Evolutionary conservation across 1,140 invertebrate species (phyloP).

Genomic region (Sycobia sp.): DNA sequence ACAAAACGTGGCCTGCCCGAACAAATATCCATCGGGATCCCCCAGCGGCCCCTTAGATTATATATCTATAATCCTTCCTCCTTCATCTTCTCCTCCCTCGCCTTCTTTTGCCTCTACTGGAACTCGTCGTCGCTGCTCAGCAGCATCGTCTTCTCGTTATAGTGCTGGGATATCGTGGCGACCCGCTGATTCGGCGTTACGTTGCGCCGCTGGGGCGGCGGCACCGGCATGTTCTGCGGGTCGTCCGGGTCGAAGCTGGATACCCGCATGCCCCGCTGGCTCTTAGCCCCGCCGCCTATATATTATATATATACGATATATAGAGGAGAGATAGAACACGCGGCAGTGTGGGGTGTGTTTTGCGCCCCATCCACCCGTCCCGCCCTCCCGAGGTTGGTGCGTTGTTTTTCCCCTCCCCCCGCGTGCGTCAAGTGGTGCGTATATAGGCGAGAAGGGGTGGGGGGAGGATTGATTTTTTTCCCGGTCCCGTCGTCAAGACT

Average conservation of each 20-base stretch:
- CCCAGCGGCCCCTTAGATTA: too few relatives aligned
- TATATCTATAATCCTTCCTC: too few relatives aligned
- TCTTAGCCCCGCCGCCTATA: slow-evolving; percentile 66
- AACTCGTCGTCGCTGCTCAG: slow-evolving; percentile 97
- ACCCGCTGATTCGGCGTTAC: slow-evolving; percentile 67
- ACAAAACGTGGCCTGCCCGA: too few relatives aligned
- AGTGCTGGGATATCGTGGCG: slow-evolving; percentile 80
- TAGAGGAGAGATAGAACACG: background rate
- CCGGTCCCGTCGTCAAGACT: too few relatives aligned
- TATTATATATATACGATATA: too few relatives aligned
- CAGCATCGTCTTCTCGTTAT: slow-evolving; percentile 95
- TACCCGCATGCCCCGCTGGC: slow-evolving; percentile 69
- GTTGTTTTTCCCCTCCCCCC: background rate
- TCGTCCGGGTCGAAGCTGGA: slow-evolving; percentile 73
- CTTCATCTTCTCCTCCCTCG: background rate
- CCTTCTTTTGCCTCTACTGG: slow-evolving; percentile 67
- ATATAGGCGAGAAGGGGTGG: too few relatives aligned
- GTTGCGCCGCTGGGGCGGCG: slow-evolving; percentile 64
- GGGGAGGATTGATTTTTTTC: too few relatives aligned
- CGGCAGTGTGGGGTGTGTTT: too few relatives aligned
- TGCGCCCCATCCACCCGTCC: too few relatives aligned
- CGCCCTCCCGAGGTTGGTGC: background rate
- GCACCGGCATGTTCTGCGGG: slow-evolving; percentile 61
- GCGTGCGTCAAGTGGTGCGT: background rate
- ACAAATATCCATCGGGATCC: too few relatives aligned